Base-by-base conservation (phyloP, 2,113 vertebrate genomes). In the Protobothrops mucrosquamatus region DNA sequence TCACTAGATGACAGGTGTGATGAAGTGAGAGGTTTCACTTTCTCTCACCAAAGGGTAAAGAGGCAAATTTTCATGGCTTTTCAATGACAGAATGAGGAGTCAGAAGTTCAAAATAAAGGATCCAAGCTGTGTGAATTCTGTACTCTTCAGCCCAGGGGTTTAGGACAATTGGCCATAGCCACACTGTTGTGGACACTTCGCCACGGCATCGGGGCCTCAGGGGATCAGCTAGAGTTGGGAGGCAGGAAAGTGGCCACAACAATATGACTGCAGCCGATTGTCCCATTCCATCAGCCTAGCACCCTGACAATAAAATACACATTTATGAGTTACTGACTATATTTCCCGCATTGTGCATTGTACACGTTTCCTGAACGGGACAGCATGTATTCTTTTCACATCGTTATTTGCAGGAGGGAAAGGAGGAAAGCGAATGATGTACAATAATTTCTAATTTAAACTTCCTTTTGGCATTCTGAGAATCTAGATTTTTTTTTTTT, bases 161-260 rank as follows among this genome's bases (percentile, higher is more conserved):
- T 56, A 22, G 22, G 56, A 57, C 23, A 59, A 59, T 59, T 59
- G 23, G 57, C 7, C 57, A 26, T 26, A 24, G 59, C 24, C 3
- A 61, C 59, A 9, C 24, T 3, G 59, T 61, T 61, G 59, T 3
- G 23, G 24, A 61, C 59, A 26, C 9, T 61, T 61, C 59, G 26
- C 1, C 59, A 64, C 1, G 3, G 3, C 3, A 1, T 3, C 59
- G 26, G 24, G 59, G 10, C 24, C 26, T 3, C 1, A 1, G 10
- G 26, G 26, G 3, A 10, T 61, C 10, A 29, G 26, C 26, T 29
- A 26, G 59, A 3, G 12, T 12, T 7, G 10, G 59, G 26, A 1
- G 10, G 3, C 59, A 64, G 26, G 26, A 26, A 26, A 64, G 59
- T 64, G 59, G 59, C 59, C 24, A 64, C 3, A 4, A 64, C 59